A percentile compares a stretch with the other conserved stretches of the same genome.
phyloP scores from a whole-genome alignment of 2,888 invertebrate genomes.

The Homarus gammarus region DNA sequence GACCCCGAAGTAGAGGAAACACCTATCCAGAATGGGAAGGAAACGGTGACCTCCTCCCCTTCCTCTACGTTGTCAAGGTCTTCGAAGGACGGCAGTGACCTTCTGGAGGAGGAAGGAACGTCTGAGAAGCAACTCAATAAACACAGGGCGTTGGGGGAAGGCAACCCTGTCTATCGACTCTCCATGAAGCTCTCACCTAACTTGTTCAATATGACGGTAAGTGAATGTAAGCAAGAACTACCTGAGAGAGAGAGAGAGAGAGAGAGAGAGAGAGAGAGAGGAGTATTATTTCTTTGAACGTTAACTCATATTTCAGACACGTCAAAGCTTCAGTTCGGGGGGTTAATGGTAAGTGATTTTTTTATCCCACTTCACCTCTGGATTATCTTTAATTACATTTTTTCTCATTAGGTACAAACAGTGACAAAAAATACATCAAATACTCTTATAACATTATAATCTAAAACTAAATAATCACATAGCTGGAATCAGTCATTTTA shows the following conservation, averaged over 20 bases:
- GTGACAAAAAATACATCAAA: no score
- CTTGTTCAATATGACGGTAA: conserved; percentile 59
- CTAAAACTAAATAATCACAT: no score
- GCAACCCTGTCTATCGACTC: conserved; percentile 63
- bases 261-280: conserved; percentile 1
- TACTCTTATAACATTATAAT: no score
- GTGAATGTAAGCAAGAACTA: conserved; percentile 7
- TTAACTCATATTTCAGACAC: no score
- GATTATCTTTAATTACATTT: no score
- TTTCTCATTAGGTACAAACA: no score
- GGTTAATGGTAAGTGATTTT: neutral
- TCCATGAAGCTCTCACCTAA: conserved; percentile 63
- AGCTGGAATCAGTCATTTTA: no score
- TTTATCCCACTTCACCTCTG: neutral
- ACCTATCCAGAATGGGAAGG: neutral
- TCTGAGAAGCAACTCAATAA: neutral
- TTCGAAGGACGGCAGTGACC: neutral
- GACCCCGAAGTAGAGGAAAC: neutral
- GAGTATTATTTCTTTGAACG: no score
- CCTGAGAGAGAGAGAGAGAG: no score
- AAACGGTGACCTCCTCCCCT: neutral
- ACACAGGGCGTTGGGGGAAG: conserved; percentile 50
- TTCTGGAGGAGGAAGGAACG: neutral
- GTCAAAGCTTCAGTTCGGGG: no score
- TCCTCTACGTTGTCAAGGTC: conserved; percentile 22